These are phyloP conservation scores for Philotrypesis tridentata DNA, from an alignment of 1,140 invertebrate genomes.

Conservation along the genomic window DNA sequence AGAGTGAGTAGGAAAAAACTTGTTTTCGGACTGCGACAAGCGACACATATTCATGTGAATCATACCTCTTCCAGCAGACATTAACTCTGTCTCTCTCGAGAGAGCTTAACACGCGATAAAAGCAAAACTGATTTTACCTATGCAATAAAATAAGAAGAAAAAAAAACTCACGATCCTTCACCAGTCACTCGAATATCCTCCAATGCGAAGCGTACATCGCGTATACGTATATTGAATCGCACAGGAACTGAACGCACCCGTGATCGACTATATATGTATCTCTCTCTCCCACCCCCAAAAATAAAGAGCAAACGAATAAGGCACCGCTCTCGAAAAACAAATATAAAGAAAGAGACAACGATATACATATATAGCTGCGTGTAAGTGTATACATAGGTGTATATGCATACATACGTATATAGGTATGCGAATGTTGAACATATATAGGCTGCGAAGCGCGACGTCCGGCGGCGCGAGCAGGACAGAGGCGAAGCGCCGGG, in stretches of 20 bases:
- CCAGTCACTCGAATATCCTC: background rate
- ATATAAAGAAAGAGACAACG: background rate
- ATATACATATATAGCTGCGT: background rate
- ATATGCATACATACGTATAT: background rate
- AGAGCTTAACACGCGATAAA: too few species aligned
- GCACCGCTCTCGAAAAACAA: background rate
- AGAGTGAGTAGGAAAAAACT: too few species aligned
- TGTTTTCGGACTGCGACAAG: too few species aligned
- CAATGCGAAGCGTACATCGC: background rate
- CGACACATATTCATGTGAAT: too few species aligned
- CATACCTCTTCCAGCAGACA: too few species aligned
- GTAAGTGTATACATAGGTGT: too few species aligned
- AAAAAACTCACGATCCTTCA: too few species aligned
- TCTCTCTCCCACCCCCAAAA: background rate
- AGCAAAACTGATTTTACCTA: too few species aligned
- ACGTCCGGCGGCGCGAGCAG: slow-evolving; percentile 4
- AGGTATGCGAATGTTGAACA: background rate
- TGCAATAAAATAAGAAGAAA: too few species aligned
- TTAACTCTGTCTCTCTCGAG: too few species aligned
- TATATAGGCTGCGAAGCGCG: background rate
- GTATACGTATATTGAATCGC: background rate
- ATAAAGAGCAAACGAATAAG: background rate
- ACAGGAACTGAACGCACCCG: background rate
- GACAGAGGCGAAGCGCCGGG: slow-evolving; percentile 5
- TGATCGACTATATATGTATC: too few species aligned